These are phyloP conservation scores for Equus quagga DNA, from an alignment of 2,113 vertebrate genomes.

Conservation along the genomic window DNA sequence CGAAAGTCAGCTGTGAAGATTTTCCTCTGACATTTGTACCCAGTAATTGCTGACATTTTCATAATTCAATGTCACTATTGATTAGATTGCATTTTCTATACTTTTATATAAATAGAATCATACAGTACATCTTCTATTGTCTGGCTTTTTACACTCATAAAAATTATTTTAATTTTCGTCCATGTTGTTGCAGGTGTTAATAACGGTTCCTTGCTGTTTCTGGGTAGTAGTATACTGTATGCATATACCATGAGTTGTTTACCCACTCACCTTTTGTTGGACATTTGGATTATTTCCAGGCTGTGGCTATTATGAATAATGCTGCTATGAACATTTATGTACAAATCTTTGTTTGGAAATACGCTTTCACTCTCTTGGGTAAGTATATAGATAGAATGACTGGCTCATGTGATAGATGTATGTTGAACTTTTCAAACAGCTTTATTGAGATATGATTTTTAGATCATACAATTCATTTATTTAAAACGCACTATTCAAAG, in stretches of 20 bases:
- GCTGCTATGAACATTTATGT: background rate
- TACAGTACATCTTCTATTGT: background rate
- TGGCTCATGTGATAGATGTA: background rate
- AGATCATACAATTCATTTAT: background rate
- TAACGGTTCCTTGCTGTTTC: background rate
- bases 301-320: background rate
- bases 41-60: background rate
- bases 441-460: background rate
- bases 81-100: background rate
- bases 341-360: background rate
- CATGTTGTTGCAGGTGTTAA: background rate
- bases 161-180: background rate
- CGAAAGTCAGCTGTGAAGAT: slow-evolving; percentile 59
- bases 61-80: background rate
- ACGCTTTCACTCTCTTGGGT: background rate
- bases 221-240: background rate
- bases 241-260: background rate
- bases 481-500: background rate
- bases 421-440: background rate
- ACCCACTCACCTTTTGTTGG: background rate
- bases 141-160: background rate
- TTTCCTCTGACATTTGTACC: background rate
- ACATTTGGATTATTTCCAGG: background rate
- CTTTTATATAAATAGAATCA: background rate
- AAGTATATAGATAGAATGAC: background rate